Conservation (phyloP, 37 sponge, comb jelly and placozoan genomes). For the Beroe ovata region DNA sequence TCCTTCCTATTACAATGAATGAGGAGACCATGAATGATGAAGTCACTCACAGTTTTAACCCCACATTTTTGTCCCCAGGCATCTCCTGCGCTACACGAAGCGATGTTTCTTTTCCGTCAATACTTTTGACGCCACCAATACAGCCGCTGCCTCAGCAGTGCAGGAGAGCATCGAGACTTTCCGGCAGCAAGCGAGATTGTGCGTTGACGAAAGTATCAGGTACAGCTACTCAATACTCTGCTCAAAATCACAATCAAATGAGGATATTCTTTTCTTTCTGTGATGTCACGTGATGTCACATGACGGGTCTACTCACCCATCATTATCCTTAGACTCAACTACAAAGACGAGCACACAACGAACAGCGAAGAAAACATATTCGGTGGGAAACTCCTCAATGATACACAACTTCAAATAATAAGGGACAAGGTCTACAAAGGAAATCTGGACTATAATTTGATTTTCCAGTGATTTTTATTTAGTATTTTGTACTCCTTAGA, state of each 20-base stretch:
- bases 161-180: slow-evolving; percentile 36
- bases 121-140: slow-evolving; percentile 45
- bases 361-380: slow-evolving; percentile 10
- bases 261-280: too few relatives aligned
- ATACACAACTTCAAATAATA: slow-evolving; percentile 32
- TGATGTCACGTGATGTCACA: too few relatives aligned
- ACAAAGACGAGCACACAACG: neutral
- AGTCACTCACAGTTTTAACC: too few relatives aligned
- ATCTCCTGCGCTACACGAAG: slow-evolving; percentile 40
- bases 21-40: too few relatives aligned
- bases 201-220: slow-evolving; percentile 46
- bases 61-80: slow-evolving; percentile 1
- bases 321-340: slow-evolving; percentile 6
- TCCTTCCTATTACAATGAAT: too few relatives aligned
- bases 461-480: slow-evolving; percentile 40
- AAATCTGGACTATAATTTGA: slow-evolving; percentile 1
- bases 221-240: too few relatives aligned
- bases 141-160: slow-evolving; percentile 14
- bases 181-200: neutral
- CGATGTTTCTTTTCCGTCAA: slow-evolving; percentile 61
- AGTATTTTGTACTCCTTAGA: neutral
- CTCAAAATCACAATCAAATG: too few relatives aligned
- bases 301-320: neutral
- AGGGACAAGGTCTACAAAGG: slow-evolving; percentile 37
- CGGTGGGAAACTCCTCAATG: slow-evolving; percentile 10